A percentile compares a stretch with the other conserved stretches of the same genome.
These are phyloP conservation scores for Carduelis carduelis DNA, from an alignment of 2,797 vertebrate species.

Conservation along the genomic window DNA sequence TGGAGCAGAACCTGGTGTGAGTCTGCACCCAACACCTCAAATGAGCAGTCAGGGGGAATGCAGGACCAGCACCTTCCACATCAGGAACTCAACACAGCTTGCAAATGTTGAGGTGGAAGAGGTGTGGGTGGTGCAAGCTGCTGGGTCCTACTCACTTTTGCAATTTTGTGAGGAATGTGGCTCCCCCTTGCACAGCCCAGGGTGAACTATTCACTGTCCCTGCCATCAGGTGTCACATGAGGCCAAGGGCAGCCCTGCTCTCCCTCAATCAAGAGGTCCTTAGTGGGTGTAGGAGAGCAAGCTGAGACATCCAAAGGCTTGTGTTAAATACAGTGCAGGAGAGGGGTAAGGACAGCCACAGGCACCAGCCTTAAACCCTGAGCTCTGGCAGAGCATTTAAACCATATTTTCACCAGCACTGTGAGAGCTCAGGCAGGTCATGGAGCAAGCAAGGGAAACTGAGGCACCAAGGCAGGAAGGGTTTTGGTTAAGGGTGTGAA, in stretches of 20 bases:
- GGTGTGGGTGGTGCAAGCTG: neutral
- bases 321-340: neutral
- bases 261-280: neutral
- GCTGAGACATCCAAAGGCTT: neutral
- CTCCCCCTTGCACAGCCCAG: neutral
- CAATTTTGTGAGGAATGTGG: neutral
- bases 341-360: neutral
- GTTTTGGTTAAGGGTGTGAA: neutral
- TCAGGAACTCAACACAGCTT: fast-evolving
- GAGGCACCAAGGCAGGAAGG: fast-evolving
- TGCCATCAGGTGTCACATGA: neutral
- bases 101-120: neutral
- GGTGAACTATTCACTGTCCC: neutral
- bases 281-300: neutral
- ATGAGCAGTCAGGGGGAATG: fast-evolving
- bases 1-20: neutral
- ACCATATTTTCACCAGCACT: fast-evolving
- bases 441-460: neutral
- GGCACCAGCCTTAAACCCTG: neutral
- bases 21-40: neutral
- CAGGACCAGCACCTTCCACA: neutral
- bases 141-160: neutral
- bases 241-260: neutral
- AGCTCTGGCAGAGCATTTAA: neutral
- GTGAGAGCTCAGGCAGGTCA: neutral